Base-by-base conservation (phyloP, 1,140 invertebrate species). In the Glossosoma conforme region DNA sequence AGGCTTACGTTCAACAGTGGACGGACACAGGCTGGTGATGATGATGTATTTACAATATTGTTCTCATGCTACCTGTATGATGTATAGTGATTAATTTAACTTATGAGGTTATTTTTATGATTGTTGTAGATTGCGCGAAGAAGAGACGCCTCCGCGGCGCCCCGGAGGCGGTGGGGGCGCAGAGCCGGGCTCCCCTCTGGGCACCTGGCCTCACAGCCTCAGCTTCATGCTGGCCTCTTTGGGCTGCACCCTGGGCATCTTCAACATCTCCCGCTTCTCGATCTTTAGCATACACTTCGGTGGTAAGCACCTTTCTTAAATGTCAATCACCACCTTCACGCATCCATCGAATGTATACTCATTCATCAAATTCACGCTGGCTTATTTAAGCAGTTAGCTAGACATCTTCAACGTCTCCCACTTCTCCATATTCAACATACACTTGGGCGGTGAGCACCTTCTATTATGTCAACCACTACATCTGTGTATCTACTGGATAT, bases 391-490 rank as follows among this genome's bases (percentile, higher is more conserved):
- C 25, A 92, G 89, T 64, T 91, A 88, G 1, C 67, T 93, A 42
- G 90, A 90, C 19, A 78, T 93, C 20, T 91, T 89, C 63, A 93
- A 92, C 68, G 87, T 94, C 61, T 89, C 86, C 59, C 80, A 90
- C 61, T 93, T 94, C 72, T 84, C 89, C 54, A 83, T 89, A 57
- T 80, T 92, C 53, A 89, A 88, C 57, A 79, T 91, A 56, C 84
- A 90, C 63, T 94, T 90, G 70, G 91, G 91, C 72, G 85, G 86
- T 85, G n/a, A n/a, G n/a, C n/a, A n/a, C n/a, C n/a, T n/a, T n/a
- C n/a, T n/a, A n/a, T n/a, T n/a, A n/a, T n/a, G n/a, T n/a, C n/a
- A n/a, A n/a, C n/a, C n/a, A n/a, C n/a, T n/a, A n/a, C n/a, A n/a
- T n/a, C n/a, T n/a, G n/a, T n/a, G n/a, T n/a, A n/a, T n/a, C n/a